These are phyloP conservation scores for Takifugu ocellatus DNA, from an alignment of 2,797 vertebrate genomes.

Conservation along the genomic window DNA sequence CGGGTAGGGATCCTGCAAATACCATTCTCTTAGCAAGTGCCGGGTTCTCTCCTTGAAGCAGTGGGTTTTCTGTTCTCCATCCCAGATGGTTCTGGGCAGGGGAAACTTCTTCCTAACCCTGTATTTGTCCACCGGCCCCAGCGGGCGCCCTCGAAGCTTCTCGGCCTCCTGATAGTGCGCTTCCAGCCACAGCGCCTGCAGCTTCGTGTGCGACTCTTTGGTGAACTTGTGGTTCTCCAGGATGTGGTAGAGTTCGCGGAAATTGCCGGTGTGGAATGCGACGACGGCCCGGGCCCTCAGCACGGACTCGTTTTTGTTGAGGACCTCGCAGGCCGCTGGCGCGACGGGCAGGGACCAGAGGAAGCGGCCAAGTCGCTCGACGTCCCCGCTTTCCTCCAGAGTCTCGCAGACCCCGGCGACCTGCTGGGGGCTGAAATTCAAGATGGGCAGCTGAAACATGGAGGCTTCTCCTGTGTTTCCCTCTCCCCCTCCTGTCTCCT, in stretches of 20 bases:
- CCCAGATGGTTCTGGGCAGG: conserved; percentile 97
- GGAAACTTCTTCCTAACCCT: conserved; percentile 99
- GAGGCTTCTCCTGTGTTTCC: conserved; percentile 76
- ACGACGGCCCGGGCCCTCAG: conserved; percentile 93
- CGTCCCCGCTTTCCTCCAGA: conserved; percentile 97
- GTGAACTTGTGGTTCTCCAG: conserved; percentile 99
- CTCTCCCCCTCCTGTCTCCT: conserved; percentile 58
- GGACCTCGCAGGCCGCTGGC: conserved; percentile 95
- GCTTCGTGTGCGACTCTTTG: conserved; percentile 97
- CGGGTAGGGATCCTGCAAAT: conserved; percentile 97
- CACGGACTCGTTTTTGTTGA: conserved; percentile 97
- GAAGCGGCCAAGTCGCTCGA: conserved; percentile 97
- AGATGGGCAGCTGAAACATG: conserved; percentile 98
- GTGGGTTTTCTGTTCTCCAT: conserved; percentile 98
- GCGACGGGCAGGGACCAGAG: conserved; percentile 98
- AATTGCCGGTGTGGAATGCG: conserved; percentile 96
- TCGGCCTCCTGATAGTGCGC: conserved; percentile 98
- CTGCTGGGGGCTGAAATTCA: conserved; percentile 99
- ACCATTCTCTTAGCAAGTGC: conserved; percentile 97
- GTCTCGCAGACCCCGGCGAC: conserved; percentile 99
- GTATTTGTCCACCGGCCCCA: conserved; percentile 99
- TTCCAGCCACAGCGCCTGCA: conserved; percentile 97
- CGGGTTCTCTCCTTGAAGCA: conserved; percentile 99
- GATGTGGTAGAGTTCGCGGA: conserved; percentile 97
- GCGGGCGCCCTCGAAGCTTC: conserved; percentile 93